Evolutionary conservation across 1,140 invertebrate species (phyloP).

Genomic region (Cotesia vestalis): DNA sequence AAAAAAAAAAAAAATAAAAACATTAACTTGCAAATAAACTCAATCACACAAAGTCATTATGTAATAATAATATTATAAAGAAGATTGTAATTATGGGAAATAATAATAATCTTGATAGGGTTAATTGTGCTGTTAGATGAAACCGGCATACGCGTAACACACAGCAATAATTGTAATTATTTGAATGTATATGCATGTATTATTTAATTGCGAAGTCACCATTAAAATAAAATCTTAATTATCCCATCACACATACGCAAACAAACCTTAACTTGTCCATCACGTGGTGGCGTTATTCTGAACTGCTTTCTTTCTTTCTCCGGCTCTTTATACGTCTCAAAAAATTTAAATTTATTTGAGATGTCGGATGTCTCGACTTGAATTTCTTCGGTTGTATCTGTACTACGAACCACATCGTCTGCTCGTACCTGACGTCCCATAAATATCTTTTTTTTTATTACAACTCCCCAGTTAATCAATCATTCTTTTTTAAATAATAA

Average conservation of each 20-base stretch:
- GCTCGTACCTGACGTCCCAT: conserved; percentile 67
- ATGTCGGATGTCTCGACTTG: conserved; percentile 83
- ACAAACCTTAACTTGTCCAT: conserved; percentile 73
- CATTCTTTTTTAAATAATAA: neutral
- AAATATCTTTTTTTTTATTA: conserved; percentile 60
- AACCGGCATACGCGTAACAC: too few species aligned
- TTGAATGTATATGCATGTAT: conserved; percentile 4
- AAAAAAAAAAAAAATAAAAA: neutral
- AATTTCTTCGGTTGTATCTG: conserved; percentile 78
- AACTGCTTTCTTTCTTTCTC: conserved; percentile 78
- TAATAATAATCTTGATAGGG: too few species aligned
- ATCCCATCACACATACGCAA: conserved; percentile 9
- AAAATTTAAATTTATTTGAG: conserved; percentile 87
- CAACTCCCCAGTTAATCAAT: conserved; percentile 17
- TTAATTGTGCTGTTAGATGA: too few species aligned
- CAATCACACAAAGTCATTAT: neutral
- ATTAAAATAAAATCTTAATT: neutral
- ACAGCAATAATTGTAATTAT: neutral
- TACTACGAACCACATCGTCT: conserved; percentile 78
- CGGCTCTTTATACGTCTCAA: conserved; percentile 85
- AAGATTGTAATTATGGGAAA: too few species aligned
- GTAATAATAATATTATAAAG: too few species aligned
- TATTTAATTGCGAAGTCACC: neutral
- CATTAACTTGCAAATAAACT: neutral
- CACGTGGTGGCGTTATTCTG: conserved; percentile 85